Conservation (phyloP, 1,140 invertebrate genomes). For the Platyura marginata region DNA sequence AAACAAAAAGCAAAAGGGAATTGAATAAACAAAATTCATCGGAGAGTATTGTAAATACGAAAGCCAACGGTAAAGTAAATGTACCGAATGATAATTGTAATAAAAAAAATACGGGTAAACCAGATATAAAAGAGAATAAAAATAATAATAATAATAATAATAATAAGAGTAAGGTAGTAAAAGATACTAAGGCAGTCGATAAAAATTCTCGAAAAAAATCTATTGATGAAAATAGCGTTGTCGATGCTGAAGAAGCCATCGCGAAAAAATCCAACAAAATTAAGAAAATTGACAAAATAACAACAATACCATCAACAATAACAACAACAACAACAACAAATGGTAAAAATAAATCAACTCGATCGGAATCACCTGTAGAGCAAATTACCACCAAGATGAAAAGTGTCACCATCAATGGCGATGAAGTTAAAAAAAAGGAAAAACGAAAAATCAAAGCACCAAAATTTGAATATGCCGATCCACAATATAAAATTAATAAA, state of each 20-base stretch:
- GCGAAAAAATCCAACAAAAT: not conserved
- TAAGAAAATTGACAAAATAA: no score
- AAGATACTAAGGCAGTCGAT: no score
- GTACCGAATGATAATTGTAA: no score
- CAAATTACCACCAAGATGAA: no score
- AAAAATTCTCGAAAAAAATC: no score
- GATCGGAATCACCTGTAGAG: no score
- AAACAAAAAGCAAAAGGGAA: not conserved
- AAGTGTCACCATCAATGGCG: no score
- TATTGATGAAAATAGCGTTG: no score
- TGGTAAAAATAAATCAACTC: no score
- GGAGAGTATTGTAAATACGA: not conserved
- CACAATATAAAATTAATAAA: slow-evolving; percentile 1
- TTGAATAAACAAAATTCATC: not conserved
- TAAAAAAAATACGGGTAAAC: no score
- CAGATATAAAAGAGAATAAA: not conserved
- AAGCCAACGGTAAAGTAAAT: not conserved
- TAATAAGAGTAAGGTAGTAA: not conserved
- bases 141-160: not conserved
- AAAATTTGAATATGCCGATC: slow-evolving; percentile 1
- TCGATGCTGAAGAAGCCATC: not conserved
- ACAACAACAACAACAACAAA: no score
- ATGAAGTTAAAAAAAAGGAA: not conserved
- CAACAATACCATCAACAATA: no score
- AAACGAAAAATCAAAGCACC: not conserved